These are phyloP conservation scores for Agrilus cyanescens DNA, from an alignment of 2,888 invertebrate genomes.

Conservation along the genomic window DNA sequence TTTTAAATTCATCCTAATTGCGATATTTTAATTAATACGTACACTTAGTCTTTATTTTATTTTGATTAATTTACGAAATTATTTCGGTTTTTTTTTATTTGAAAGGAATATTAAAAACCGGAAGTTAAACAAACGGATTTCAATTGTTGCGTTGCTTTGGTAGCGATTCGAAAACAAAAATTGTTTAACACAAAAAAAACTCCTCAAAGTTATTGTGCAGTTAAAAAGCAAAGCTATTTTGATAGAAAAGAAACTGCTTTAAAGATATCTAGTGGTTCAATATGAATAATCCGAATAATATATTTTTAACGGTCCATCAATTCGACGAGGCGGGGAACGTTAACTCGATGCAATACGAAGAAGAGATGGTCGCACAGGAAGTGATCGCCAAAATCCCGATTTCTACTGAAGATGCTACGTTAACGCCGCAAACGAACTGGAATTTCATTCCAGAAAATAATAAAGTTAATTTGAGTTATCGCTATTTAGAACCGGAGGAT, in stretches of 20 bases:
- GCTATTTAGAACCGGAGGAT: constrained; percentile 19
- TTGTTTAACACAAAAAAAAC: constrained; percentile 5
- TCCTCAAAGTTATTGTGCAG: constrained; percentile 6
- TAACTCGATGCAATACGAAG: constrained; percentile 23
- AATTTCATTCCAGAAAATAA: constrained; percentile 11
- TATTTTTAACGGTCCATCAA: constrained; percentile 25
- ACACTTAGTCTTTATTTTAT: no score
- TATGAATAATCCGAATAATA: constrained; percentile 25
- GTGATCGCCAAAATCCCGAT: constrained; percentile 23
- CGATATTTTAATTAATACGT: no score
- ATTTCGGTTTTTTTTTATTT: no score
- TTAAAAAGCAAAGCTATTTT: constrained; percentile 25
- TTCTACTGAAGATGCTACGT: constrained; percentile 17
- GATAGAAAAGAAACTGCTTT: constrained; percentile 20
- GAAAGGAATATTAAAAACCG: no score
- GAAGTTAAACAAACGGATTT: no score
- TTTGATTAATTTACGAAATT: no score
- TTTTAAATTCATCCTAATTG: no score
- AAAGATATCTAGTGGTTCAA: constrained; percentile 25
- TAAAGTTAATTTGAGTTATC: constrained; percentile 20
- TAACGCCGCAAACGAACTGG: constrained; percentile 12
- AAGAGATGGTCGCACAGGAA: constrained; percentile 24
- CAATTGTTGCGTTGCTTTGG: no score
- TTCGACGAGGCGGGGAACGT: constrained; percentile 22
- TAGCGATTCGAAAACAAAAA: constrained; percentile 17